phyloP scores from a whole-genome alignment of 2,113 vertebrate species.

The Chaetops frenatus region DNA sequence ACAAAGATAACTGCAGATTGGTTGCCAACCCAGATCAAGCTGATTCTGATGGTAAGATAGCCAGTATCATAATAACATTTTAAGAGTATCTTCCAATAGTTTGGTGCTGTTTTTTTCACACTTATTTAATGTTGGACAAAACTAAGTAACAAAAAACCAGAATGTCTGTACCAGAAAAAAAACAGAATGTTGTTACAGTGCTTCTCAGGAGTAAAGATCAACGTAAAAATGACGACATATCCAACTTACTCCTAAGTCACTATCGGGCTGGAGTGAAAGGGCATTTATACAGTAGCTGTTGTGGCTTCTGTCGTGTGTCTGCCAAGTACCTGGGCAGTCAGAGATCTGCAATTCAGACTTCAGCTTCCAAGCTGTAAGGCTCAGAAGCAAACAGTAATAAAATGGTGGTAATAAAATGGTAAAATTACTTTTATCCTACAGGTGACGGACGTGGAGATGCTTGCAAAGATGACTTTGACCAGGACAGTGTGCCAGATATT shows the following conservation, averaged over 20 bases:
- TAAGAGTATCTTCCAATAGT: neutral
- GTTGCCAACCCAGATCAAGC: conserved; percentile 90
- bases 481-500: conserved; percentile 90
- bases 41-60: conserved; percentile 85
- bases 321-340: neutral
- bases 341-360: neutral
- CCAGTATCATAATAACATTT: neutral
- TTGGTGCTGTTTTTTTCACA: neutral
- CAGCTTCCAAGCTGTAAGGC: neutral
- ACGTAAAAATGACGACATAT: neutral
- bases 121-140: neutral
- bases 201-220: neutral
- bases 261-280: neutral
- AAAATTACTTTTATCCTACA: conserved; percentile 29
- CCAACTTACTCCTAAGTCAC: neutral
- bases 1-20: conserved; percentile 93
- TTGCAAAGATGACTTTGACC: conserved; percentile 96
- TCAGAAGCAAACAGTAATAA: neutral
- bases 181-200: neutral
- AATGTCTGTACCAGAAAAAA: neutral
- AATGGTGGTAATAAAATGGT: neutral
- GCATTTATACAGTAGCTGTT: neutral
- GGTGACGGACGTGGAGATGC: conserved; percentile 94
- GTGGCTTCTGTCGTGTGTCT: neutral
- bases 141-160: neutral